A percentile compares a stretch with the other conserved stretches of the same genome.
Evolutionary conservation across 2,113 vertebrate species (phyloP).

Genomic region (Ictidomys tridecemlineatus): DNA sequence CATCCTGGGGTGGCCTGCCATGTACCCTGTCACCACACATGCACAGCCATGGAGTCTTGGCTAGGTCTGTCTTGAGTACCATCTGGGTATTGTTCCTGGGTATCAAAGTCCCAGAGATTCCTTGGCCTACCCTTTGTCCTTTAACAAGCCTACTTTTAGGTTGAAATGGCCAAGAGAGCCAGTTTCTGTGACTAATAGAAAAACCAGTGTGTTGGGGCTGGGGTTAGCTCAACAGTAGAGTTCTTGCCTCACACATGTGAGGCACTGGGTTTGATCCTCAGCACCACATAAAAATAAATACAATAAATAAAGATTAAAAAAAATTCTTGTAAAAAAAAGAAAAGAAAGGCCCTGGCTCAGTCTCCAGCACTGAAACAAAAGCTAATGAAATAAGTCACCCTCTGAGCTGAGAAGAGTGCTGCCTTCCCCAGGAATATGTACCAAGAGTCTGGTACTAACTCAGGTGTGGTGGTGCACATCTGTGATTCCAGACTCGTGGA

Average conservation of each 20-base stretch:
- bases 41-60: not conserved
- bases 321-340: too few species aligned
- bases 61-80: not conserved
- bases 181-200: constrained; percentile 7
- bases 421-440: too few species aligned
- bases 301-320: too few species aligned
- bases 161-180: not conserved
- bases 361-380: too few species aligned
- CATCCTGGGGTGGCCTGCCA: not conserved
- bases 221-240: not conserved
- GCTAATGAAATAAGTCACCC: too few species aligned
- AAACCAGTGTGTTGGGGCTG: not conserved
- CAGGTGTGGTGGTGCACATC: not conserved
- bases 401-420: too few species aligned
- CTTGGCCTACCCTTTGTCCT: not conserved
- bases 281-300: too few species aligned
- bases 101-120: not conserved
- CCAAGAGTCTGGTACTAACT: not conserved
- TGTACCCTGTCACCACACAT: not conserved
- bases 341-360: too few species aligned
- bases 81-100: not conserved
- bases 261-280: too few species aligned
- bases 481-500: not conserved
- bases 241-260: too few species aligned
- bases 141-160: not conserved